Conservation (phyloP, 2,113 vertebrate genomes). For the human (Homo sapiens) region GRCh38 chr5:112263001-112263500, state of each 20-base stretch:
- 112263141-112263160: neutral
- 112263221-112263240: neutral
- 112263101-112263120: neutral
- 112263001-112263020: accelerated
- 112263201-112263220: neutral
- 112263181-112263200: neutral
- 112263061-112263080: neutral
- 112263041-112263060: neutral
- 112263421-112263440: neutral
- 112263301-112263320: neutral
- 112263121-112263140: neutral
- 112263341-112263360: neutral
- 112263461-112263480: neutral
- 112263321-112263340: neutral
- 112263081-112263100: neutral
- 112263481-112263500: neutral
- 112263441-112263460: neutral
- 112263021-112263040: neutral
- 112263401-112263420: neutral
- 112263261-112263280: neutral
- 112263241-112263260: neutral
- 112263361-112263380: neutral
- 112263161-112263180: neutral
- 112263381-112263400: neutral
- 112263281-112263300: slow-evolving; percentile 1